A percentile compares a stretch with the other conserved stretches of the same genome.
phyloP scores from a whole-genome alignment of 1,140 invertebrate species.

The Trachelipus rathkii region DNA sequence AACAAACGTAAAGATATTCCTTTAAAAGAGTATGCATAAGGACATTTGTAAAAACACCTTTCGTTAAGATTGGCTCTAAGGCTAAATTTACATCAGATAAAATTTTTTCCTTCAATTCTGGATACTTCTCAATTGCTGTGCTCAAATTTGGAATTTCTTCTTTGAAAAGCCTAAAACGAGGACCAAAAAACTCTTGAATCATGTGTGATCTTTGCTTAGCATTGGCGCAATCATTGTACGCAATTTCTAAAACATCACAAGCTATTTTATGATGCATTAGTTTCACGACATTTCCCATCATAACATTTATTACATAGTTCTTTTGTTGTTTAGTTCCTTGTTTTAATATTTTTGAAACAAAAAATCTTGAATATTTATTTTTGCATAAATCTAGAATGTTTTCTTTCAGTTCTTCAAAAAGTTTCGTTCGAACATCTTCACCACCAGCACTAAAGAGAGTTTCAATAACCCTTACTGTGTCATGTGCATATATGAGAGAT shows the following conservation, averaged over 20 bases:
- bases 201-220: constrained; percentile 54
- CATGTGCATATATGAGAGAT: constrained; percentile 72
- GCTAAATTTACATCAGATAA: constrained; percentile 54
- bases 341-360: constrained; percentile 74
- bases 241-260: constrained; percentile 54
- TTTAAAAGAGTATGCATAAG: constrained; percentile 71
- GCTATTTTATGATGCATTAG: constrained; percentile 64
- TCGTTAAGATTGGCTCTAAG: constrained; percentile 54
- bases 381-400: constrained; percentile 66
- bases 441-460: constrained; percentile 71
- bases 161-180: constrained; percentile 52
- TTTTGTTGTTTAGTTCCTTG: constrained; percentile 68
- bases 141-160: constrained; percentile 51
- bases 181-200: constrained; percentile 59
- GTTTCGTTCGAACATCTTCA: constrained; percentile 61
- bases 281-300: constrained; percentile 71
- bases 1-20: constrained; percentile 73
- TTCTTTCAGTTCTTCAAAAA: constrained; percentile 69
- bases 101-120: constrained; percentile 54
- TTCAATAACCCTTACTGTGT: constrained; percentile 82
- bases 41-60: constrained; percentile 54
- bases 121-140: constrained; percentile 53
- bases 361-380: constrained; percentile 83
- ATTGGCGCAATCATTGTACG: constrained; percentile 59
- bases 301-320: constrained; percentile 63